Evolutionary conservation across 2,888 invertebrate genomes (phyloP), one percentile per base, ranked within the genome.

Genomic region (Drosophila macrospina): DNA sequence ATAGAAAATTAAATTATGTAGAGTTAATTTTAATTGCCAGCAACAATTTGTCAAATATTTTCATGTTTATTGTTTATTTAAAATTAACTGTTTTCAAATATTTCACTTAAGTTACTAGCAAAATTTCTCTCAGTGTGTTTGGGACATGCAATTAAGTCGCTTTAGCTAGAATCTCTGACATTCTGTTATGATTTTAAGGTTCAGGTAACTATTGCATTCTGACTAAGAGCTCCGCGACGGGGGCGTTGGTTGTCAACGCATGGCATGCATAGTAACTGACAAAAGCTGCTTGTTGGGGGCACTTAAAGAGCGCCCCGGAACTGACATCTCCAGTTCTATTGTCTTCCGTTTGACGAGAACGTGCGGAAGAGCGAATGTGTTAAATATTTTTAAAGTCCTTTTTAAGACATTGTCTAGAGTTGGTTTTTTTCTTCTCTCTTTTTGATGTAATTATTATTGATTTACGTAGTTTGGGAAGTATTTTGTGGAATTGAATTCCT

Each of bases 341-440:
- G 85, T 85, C 70, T 74, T 51, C 36, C 60, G 42, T 41, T 75
- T 84, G 86, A 90, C 83, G 74, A 77, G 82, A 90, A 90, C 90
- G 90, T 90, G 90, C 88, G 80, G 80, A 90, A 90, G 89, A 84
- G 82, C 79, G 76, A 52, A 67, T 75, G 67, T 66, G 69, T 72
- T 64, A 85, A 85, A 78, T 67, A 52, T 70, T 62, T 57, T 26
- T 59, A 77, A 70, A 59, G 45, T 37, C 62, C 51, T 45, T 56
- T 41, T 28, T 44, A 34, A 48, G 34, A 39, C 16, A 42, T 52
- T 34, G 8, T 20, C 1, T 28, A 39, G 15, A 20, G 28, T 30
- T 39, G 0, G 5, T 36, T 15, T 36, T 15, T 11, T 13, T 41
- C 5, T 8, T 11, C n/a, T 24, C 15, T 30, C 10, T 24, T 6